Percentiles rank a stretch among this genome's conserved stretches.
Conservation (phyloP, 92 coral and sea anemone species). For the Bergia sp. region DNA sequence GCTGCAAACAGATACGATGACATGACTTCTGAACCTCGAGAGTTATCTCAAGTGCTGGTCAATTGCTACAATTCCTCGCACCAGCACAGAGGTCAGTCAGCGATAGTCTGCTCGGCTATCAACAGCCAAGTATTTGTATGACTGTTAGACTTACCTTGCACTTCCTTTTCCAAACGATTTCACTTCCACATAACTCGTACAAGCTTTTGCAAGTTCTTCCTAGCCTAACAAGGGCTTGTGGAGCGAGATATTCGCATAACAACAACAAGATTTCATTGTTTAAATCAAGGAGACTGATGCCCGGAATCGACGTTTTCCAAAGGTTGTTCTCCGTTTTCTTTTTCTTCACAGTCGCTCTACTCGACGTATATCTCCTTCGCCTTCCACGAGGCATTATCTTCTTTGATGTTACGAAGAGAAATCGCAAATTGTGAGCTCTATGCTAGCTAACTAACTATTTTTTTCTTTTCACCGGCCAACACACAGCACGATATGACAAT, state of each 20-base stretch:
- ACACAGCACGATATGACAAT: neutral
- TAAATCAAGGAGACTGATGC: constrained; percentile 6
- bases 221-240: constrained; percentile 23
- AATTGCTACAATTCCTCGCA: neutral
- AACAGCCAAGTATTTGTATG: neutral
- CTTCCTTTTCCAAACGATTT: constrained; percentile 43
- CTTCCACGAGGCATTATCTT: constrained; percentile 3
- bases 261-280: constrained; percentile 34
- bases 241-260: constrained; percentile 36
- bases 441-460: too few species aligned
- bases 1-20: neutral
- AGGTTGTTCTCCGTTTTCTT: constrained; percentile 11
- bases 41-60: neutral
- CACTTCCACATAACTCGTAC: constrained; percentile 24
- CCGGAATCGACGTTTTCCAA: neutral
- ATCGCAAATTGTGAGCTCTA: neutral
- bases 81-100: neutral
- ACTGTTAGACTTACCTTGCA: constrained; percentile 10
- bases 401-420: neutral
- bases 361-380: neutral
- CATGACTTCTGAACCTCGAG: neutral
- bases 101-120: neutral
- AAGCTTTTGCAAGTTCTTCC: constrained; percentile 31
- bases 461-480: neutral
- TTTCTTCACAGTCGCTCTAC: neutral